These are phyloP conservation scores for Acanthococcus lagerstroemiae DNA, from an alignment of 2,888 invertebrate species.

Conservation along the genomic window DNA sequence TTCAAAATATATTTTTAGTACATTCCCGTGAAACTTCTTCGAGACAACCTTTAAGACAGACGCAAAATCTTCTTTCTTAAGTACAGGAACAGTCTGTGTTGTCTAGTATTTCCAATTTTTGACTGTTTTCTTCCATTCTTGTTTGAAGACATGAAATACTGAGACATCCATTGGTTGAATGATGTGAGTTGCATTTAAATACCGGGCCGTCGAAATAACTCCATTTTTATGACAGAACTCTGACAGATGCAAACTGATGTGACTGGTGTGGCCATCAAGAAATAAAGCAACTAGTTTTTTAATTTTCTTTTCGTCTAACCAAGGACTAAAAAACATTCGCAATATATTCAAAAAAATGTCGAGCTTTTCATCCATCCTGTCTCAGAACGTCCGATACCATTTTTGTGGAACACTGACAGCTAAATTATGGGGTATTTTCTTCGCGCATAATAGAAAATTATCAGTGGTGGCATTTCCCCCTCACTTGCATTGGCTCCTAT, in stretches of 20 bases:
- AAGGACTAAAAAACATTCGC: background rate
- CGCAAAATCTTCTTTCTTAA: background rate
- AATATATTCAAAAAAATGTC: background rate
- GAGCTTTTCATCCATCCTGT: slow-evolving; percentile 1
- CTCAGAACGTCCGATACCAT: background rate
- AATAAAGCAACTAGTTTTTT: slow-evolving; percentile 38
- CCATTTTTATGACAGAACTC: slow-evolving; percentile 34
- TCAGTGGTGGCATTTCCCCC: too few relatives aligned
- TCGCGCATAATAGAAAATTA: background rate
- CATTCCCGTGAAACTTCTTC: background rate
- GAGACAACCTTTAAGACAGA: background rate
- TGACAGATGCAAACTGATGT: slow-evolving; percentile 36
- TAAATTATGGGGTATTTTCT: background rate
- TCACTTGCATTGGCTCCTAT: too few relatives aligned
- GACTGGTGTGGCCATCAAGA: slow-evolving; percentile 42
- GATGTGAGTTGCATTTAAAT: slow-evolving; percentile 36
- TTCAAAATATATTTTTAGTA: background rate
- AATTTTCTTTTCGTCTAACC: background rate
- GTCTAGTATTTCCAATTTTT: slow-evolving; percentile 29
- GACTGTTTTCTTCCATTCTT: slow-evolving; percentile 33
- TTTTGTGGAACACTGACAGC: background rate
- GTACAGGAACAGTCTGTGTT: background rate
- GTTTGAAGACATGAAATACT: slow-evolving; percentile 35
- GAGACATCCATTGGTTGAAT: slow-evolving; percentile 36
- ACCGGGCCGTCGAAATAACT: slow-evolving; percentile 34